Evolutionary conservation across 2,797 vertebrate genomes (phyloP).

Genomic region (Tamandua tetradactyla): DNA sequence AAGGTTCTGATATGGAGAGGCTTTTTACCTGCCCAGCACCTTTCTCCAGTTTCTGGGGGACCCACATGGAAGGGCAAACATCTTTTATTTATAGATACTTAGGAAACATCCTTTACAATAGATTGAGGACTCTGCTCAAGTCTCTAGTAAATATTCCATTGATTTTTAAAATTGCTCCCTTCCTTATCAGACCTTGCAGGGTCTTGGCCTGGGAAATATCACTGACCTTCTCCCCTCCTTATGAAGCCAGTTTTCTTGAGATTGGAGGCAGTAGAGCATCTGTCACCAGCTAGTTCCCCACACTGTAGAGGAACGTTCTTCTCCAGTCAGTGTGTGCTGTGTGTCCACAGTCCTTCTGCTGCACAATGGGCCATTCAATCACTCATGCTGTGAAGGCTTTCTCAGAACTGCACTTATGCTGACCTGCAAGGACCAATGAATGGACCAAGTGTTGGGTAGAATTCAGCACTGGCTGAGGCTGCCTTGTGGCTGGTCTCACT

Average conservation of each 20-base stretch:
- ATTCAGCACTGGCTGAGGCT: background rate
- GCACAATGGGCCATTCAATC: background rate
- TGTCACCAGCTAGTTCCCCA: background rate
- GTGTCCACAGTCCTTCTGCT: constrained; percentile 6
- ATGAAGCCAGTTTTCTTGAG: constrained; percentile 49
- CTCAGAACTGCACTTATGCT: constrained; percentile 11
- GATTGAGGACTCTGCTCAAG: constrained; percentile 57
- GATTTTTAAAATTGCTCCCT: constrained; percentile 79
- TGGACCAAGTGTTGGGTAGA: constrained; percentile 15
- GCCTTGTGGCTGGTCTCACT: constrained; percentile 63
- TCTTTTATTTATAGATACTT: constrained; percentile 79
- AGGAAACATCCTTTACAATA: constrained; percentile 71
- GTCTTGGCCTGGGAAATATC: constrained; percentile 65
- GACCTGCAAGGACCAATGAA: constrained; percentile 59
- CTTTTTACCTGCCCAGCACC: constrained; percentile 76
- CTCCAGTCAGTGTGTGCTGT: background rate
- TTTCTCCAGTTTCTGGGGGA: constrained; percentile 79
- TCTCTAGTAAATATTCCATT: constrained; percentile 77
- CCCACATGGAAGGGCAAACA: constrained; percentile 56
- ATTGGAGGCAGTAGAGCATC: constrained; percentile 10
- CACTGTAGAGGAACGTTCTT: background rate
- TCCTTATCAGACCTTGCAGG: constrained; percentile 75
- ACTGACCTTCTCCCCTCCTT: constrained; percentile 61
- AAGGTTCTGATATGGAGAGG: constrained; percentile 87
- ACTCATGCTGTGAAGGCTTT: constrained; percentile 32